Evolutionary conservation across 2,113 vertebrate genomes (phyloP).

Genomic region (Oryzias woworae): DNA sequence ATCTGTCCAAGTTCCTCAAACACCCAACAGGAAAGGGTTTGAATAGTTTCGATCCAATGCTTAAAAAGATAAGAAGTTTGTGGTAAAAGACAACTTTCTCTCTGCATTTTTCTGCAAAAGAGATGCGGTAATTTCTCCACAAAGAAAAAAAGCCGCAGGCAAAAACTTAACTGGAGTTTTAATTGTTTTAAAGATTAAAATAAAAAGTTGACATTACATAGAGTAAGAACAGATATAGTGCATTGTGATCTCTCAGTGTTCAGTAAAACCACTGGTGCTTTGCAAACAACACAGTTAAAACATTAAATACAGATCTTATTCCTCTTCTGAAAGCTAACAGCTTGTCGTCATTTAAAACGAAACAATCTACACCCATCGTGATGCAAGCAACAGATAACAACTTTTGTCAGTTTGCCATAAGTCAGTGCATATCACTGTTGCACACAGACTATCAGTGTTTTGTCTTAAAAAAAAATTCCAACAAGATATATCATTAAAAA

Average conservation of each 20-base stretch:
- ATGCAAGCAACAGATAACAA: conserved; percentile 27
- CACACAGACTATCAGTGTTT: not conserved
- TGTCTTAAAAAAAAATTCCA: conserved; percentile 28
- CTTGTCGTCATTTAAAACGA: conserved; percentile 35
- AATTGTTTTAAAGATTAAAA: conserved; percentile 34
- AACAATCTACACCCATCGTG: conserved; percentile 16
- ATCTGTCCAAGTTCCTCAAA: conserved; percentile 19
- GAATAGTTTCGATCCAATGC: conserved; percentile 46
- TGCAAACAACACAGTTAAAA: conserved; percentile 26
- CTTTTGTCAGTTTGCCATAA: conserved; percentile 35
- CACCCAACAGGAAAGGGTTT: conserved; percentile 18
- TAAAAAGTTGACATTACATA: conserved; percentile 37
- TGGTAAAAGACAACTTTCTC: not conserved
- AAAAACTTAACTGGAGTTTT: conserved; percentile 21
- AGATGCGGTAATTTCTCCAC: not conserved
- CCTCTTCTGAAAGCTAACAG: conserved; percentile 41
- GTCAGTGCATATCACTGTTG: conserved; percentile 32
- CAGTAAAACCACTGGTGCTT: conserved; percentile 33
- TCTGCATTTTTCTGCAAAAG: not conserved
- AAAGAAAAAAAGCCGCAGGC: not conserved
- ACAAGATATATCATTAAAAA: not conserved
- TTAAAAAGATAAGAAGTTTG: conserved; percentile 29
- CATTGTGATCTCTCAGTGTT: conserved; percentile 27
- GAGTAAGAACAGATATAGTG: conserved; percentile 23
- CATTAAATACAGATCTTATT: conserved; percentile 37